Conservation (phyloP, 1,140 invertebrate species). For the Drosophila orena region DNA sequence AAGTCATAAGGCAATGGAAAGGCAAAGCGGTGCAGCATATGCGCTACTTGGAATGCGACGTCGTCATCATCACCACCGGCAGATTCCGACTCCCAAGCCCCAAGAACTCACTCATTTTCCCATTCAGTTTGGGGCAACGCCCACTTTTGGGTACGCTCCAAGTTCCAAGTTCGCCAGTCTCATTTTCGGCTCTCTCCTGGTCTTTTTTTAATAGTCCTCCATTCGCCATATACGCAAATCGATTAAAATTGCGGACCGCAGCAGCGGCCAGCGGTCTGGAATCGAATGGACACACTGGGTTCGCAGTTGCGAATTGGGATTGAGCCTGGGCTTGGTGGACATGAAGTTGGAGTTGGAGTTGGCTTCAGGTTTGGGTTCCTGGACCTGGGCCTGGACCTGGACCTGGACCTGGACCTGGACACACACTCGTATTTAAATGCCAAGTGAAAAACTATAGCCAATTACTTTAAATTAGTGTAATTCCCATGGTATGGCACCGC, state of each 20-base stretch:
- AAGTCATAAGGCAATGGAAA: background rate
- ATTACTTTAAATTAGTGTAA: slow-evolving; percentile 85
- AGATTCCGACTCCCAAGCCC: slow-evolving; percentile 47
- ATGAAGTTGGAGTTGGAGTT: background rate
- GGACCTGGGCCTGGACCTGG: background rate
- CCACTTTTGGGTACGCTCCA: slow-evolving; percentile 78
- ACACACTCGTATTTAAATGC: slow-evolving; percentile 77
- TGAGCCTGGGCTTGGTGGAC: background rate
- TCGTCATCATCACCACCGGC: slow-evolving; percentile 19
- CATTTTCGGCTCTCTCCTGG: slow-evolving; percentile 74
- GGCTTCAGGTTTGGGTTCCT: background rate
- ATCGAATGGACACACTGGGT: slow-evolving; percentile 20
- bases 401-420: background rate
- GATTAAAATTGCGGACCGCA: slow-evolving; percentile 78
- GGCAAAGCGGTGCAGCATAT: slow-evolving; percentile 65
- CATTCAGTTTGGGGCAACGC: slow-evolving; percentile 81
- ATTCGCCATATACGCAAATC: slow-evolving; percentile 84
- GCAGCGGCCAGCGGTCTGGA: slow-evolving; percentile 7
- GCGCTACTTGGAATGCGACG: slow-evolving; percentile 79
- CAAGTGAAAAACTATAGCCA: slow-evolving; percentile 83
- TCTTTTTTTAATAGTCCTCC: slow-evolving; percentile 75
- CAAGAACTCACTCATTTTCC: slow-evolving; percentile 81
- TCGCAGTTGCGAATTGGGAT: too few relatives aligned
- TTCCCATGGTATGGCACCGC: slow-evolving; percentile 70
- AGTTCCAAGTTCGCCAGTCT: slow-evolving; percentile 47